phyloP scores from a whole-genome alignment of 1,140 invertebrate species.

The Orchesella cincta region DNA sequence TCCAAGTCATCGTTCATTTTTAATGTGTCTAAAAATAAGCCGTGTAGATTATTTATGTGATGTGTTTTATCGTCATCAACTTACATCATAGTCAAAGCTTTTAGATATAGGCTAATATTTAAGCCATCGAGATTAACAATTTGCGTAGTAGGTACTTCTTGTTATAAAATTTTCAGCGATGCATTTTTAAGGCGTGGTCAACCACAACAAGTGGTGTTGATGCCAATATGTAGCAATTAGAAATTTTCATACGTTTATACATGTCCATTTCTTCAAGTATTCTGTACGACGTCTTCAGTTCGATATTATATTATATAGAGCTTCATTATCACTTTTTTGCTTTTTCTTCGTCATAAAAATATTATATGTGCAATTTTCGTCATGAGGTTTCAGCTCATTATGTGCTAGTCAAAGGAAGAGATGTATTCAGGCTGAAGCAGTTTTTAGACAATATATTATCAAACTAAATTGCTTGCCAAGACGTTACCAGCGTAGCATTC shows the following conservation, averaged over 20 bases:
- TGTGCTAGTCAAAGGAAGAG: constrained; percentile 19
- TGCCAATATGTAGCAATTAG: not conserved
- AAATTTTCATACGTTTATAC: too few species aligned
- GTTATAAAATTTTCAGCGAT: not conserved
- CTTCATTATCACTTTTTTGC: not conserved
- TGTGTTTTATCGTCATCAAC: not conserved
- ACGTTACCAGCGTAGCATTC: constrained; percentile 23
- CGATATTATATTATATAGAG: not conserved
- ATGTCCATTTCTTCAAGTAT: not conserved
- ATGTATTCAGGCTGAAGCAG: not conserved
- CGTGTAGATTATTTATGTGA: not conserved
- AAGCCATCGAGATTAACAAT: too few species aligned
- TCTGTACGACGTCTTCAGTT: not conserved
- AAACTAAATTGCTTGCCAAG: not conserved
- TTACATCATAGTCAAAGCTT: too few species aligned
- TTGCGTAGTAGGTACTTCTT: not conserved
- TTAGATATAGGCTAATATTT: too few species aligned
- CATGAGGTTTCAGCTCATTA: not conserved
- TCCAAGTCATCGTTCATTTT: not conserved
- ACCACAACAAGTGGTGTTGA: not conserved
- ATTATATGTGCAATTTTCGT: not conserved
- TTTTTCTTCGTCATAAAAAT: not conserved
- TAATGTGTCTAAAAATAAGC: not conserved
- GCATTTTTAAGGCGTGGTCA: too few species aligned
- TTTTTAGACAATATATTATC: not conserved